Percentiles rank a stretch among this genome's conserved stretches.
Conservation (phyloP, 2,113 vertebrate genomes). For the Aix galericulata region DNA sequence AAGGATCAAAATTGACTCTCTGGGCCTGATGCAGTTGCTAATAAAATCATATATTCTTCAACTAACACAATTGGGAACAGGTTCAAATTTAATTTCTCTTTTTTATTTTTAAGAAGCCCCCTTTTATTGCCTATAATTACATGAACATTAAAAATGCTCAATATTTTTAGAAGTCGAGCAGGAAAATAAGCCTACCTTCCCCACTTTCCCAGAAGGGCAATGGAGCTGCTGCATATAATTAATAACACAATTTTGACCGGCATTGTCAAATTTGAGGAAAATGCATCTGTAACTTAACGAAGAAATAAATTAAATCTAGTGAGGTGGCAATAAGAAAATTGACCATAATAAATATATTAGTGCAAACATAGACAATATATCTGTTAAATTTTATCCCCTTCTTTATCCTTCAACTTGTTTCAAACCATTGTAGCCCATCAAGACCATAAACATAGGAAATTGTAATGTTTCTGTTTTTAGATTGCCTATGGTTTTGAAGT, state of each 20-base stretch:
- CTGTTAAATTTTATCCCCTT: background rate
- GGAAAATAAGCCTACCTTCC: background rate
- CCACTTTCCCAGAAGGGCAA: background rate
- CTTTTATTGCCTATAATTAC: constrained; percentile 49
- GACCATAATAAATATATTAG: background rate
- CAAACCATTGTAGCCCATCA: accelerated
- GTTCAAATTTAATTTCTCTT: constrained; percentile 3
- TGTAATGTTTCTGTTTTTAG: background rate
- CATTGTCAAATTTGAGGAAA: background rate
- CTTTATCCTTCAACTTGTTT: background rate
- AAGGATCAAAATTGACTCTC: constrained; percentile 2
- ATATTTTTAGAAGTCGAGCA: constrained; percentile 31
- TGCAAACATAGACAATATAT: background rate
- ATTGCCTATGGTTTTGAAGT: background rate
- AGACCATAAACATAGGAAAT: background rate
- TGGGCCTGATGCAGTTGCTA: background rate
- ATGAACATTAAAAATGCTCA: constrained; percentile 27
- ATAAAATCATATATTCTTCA: constrained; percentile 1
- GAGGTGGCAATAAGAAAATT: background rate
- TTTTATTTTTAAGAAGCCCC: background rate
- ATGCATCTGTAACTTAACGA: background rate
- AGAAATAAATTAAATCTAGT: background rate
- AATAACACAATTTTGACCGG: background rate
- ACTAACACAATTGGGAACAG: background rate
- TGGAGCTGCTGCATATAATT: background rate